A percentile compares a stretch with the other conserved stretches of the same genome.
These are phyloP conservation scores for Graphium colonna DNA, from an alignment of 2,888 invertebrate species.

Conservation along the genomic window DNA sequence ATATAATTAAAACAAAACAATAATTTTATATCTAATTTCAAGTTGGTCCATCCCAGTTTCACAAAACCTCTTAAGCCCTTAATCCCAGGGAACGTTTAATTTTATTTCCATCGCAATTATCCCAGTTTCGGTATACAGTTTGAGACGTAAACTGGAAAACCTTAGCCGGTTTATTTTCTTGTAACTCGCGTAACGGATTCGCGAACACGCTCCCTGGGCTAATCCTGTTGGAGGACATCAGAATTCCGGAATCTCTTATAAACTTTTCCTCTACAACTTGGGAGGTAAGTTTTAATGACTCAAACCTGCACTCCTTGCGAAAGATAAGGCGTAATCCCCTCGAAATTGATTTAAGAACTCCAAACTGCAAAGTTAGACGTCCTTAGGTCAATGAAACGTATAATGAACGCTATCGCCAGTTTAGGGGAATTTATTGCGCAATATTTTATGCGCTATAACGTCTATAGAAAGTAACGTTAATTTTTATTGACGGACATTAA, in stretches of 20 bases:
- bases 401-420: neutral
- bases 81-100: too few species aligned
- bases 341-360: constrained; percentile 18
- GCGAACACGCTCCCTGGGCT: constrained; percentile 7
- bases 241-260: constrained; percentile 10
- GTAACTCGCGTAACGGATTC: constrained; percentile 9
- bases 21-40: too few species aligned
- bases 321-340: constrained; percentile 18
- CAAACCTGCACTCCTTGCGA: constrained; percentile 12
- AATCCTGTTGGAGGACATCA: constrained; percentile 7
- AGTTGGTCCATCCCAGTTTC: too few species aligned
- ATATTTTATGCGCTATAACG: neutral
- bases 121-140: neutral
- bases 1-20: too few species aligned
- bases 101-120: too few species aligned
- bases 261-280: constrained; percentile 17
- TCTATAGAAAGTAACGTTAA: neutral
- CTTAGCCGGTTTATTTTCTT: neutral
- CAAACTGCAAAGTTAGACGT: constrained; percentile 2
- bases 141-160: neutral
- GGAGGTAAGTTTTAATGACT: constrained; percentile 22
- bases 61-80: too few species aligned
- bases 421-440: neutral
- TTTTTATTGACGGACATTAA: too few species aligned
- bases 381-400: neutral